Evolutionary conservation across 2,797 vertebrate genomes (phyloP).

Genomic region (Microctenopoma steveboyesi): DNA sequence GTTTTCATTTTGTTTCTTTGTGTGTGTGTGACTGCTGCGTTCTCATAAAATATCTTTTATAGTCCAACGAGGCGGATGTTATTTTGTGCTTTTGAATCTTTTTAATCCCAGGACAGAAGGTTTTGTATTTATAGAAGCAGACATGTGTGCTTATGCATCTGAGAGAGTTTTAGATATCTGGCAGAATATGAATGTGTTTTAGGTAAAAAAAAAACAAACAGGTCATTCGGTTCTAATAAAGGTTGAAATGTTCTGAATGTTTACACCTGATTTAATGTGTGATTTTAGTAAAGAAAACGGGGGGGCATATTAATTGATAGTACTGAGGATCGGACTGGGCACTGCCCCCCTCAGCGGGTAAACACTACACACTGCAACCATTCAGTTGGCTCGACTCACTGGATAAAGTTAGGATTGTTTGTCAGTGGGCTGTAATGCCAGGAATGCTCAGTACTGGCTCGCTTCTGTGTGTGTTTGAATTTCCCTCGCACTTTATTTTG

Average conservation of each 20-base stretch:
- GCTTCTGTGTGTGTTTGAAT: constrained; percentile 62
- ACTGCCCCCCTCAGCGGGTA: constrained; percentile 70
- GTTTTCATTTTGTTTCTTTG: too few relatives aligned
- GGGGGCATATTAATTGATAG: neutral
- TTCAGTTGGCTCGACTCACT: constrained; percentile 78
- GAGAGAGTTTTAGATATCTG: constrained; percentile 46
- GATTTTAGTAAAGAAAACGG: constrained; percentile 2
- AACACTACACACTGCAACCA: constrained; percentile 84
- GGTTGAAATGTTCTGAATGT: neutral
- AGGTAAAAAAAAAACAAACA: constrained; percentile 8
- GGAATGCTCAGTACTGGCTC: constrained; percentile 81
- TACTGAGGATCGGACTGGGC: constrained; percentile 52
- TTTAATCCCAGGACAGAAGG: constrained; percentile 61
- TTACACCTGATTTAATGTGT: neutral
- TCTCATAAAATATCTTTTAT: constrained; percentile 71
- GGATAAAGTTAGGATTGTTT: constrained; percentile 89
- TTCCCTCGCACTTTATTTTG: constrained; percentile 67
- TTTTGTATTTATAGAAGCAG: constrained; percentile 61
- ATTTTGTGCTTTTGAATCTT: constrained; percentile 64
- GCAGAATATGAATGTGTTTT: constrained; percentile 31
- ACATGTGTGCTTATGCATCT: constrained; percentile 41
- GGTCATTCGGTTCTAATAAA: constrained; percentile 7
- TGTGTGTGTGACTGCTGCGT: constrained; percentile 12
- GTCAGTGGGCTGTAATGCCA: constrained; percentile 83
- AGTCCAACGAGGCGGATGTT: constrained; percentile 60